Conservation (phyloP, 2,113 vertebrate genomes). For the Furnarius figulus region DNA sequence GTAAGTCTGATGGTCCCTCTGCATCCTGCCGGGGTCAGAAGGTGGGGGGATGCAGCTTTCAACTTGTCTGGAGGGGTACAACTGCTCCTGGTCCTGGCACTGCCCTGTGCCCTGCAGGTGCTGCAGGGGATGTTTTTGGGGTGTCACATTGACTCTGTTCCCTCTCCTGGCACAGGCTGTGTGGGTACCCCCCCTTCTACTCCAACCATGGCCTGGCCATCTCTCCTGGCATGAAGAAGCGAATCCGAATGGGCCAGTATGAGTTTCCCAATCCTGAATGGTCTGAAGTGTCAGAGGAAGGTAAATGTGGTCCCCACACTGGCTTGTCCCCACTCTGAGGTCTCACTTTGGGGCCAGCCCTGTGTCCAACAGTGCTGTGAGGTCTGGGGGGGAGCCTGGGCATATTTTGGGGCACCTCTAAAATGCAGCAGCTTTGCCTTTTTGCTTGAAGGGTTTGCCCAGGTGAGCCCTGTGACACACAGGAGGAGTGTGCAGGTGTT, state of each 20-base stretch:
- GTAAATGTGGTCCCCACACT: conserved; percentile 22
- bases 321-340: not conserved
- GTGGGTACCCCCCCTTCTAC: conserved; percentile 97
- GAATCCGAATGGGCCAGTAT: conserved; percentile 95
- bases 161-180: conserved; percentile 76
- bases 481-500: fast-evolving
- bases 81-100: not conserved
- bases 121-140: not conserved
- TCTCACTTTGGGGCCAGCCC: not conserved
- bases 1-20: conserved; percentile 73
- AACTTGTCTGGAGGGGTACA: not conserved
- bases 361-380: fast-evolving
- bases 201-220: conserved; percentile 97
- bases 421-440: not conserved
- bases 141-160: fast-evolving
- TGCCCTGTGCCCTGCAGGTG: not conserved
- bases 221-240: conserved; percentile 97
- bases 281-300: conserved; percentile 96
- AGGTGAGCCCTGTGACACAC: not conserved
- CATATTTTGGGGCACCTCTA: fast-evolving
- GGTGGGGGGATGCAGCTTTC: not conserved
- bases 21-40: fast-evolving
- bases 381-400: not conserved
- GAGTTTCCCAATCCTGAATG: conserved; percentile 98
- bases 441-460: not conserved